Evolutionary conservation across 2,888 invertebrate species (phyloP).

Genomic region (Orthonevra nobilis): DNA sequence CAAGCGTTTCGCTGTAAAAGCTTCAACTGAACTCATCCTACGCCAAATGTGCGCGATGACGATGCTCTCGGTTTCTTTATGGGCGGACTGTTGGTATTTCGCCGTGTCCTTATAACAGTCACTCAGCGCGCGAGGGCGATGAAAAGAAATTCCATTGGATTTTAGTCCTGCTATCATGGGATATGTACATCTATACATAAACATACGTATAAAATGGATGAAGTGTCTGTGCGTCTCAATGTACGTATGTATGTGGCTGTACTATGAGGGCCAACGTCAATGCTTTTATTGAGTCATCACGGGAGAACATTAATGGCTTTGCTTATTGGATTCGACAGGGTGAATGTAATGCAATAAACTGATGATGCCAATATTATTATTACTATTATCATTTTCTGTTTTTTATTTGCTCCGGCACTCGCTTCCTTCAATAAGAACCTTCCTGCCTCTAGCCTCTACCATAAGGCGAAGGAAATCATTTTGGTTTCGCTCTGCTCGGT

Average conservation of each 20-base stretch:
- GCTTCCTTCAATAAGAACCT: no score
- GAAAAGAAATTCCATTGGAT: slow-evolving; percentile 18
- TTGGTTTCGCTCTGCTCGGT: neutral
- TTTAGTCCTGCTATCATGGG: slow-evolving; percentile 27
- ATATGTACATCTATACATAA: no score
- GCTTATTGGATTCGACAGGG: slow-evolving; percentile 60
- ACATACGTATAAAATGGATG: no score
- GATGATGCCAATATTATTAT: slow-evolving; percentile 62
- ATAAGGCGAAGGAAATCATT: neutral
- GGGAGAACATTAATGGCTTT: slow-evolving; percentile 46
- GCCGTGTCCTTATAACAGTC: slow-evolving; percentile 28
- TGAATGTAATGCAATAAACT: slow-evolving; percentile 60
- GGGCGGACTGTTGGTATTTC: slow-evolving; percentile 38
- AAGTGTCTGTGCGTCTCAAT: neutral
- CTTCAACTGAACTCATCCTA: neutral
- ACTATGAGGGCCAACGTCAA: slow-evolving; percentile 21
- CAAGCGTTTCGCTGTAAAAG: neutral
- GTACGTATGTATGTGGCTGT: neutral
- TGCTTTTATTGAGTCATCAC: slow-evolving; percentile 58
- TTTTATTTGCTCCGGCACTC: neutral
- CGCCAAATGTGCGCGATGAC: slow-evolving; percentile 8
- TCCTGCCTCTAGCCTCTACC: neutral
- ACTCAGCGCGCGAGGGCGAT: slow-evolving; percentile 13
- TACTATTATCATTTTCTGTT: slow-evolving; percentile 47
- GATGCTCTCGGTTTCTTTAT: slow-evolving; percentile 39